Evolutionary conservation across 2,888 invertebrate species (phyloP).

Genomic region (Macaria notata): DNA sequence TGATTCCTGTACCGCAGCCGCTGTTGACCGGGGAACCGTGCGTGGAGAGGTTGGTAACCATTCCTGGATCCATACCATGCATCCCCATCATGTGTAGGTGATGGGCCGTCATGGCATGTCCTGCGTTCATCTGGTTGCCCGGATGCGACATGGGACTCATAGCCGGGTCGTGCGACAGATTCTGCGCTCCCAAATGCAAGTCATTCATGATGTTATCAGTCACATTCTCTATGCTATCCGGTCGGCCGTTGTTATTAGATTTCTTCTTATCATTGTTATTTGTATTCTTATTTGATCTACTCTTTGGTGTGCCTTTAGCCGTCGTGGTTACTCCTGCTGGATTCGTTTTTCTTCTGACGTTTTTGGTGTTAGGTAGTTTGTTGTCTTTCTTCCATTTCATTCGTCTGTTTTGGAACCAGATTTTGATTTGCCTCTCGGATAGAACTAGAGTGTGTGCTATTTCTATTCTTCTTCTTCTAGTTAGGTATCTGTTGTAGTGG

Average conservation of each 20-base stretch:
- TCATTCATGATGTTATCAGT: conserved; percentile 84
- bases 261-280: conserved; percentile 81
- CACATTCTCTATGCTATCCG: conserved; percentile 85
- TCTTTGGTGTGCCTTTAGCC: conserved; percentile 84
- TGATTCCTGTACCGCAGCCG: conserved; percentile 71
- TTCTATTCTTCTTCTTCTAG: conserved; percentile 96
- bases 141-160: conserved; percentile 79
- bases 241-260: conserved; percentile 79
- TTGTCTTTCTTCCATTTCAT: conserved; percentile 92
- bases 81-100: conserved; percentile 77
- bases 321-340: conserved; percentile 84
- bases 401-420: conserved; percentile 93
- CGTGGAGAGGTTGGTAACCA: conserved; percentile 75
- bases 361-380: conserved; percentile 93
- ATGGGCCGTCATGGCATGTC: conserved; percentile 81
- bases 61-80: conserved; percentile 75
- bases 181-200: conserved; percentile 81
- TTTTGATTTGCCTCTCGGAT: conserved; percentile 94
- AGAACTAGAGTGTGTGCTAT: conserved; percentile 97
- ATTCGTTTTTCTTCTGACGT: conserved; percentile 88
- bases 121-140: conserved; percentile 71
- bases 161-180: conserved; percentile 71
- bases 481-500: conserved; percentile 98
- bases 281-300: conserved; percentile 83
- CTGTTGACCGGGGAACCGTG: conserved; percentile 81